Evolutionary conservation across 53 echinoderm and acorn worm species (phyloP).

Genomic region (Zoroaster sp.): DNA sequence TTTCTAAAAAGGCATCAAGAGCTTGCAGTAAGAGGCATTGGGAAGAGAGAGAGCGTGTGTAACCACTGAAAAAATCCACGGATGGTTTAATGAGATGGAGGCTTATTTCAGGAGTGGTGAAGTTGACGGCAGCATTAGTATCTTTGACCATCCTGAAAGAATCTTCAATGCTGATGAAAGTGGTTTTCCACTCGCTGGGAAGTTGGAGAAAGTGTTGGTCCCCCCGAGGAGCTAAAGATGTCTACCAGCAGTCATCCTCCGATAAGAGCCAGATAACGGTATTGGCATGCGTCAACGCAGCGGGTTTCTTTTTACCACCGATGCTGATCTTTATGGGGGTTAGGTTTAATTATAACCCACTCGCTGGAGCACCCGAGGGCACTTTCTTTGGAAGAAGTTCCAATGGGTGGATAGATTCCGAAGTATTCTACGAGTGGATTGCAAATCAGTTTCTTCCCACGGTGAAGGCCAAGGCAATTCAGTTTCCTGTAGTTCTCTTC

Average conservation of each 20-base stretch:
- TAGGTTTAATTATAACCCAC: slow-evolving; percentile 56
- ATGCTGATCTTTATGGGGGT: slow-evolving; percentile 57
- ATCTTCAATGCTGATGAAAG: slow-evolving; percentile 69
- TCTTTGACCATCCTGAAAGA: slow-evolving; percentile 32
- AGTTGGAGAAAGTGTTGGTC: slow-evolving; percentile 33
- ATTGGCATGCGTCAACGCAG: slow-evolving; percentile 23
- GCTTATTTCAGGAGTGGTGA: neutral
- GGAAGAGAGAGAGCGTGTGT: slow-evolving; percentile 57
- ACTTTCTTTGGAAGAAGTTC: slow-evolving; percentile 29
- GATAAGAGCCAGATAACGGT: slow-evolving; percentile 41
- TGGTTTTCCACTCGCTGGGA: slow-evolving; percentile 50
- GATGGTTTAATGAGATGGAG: slow-evolving; percentile 47
- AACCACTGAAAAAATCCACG: slow-evolving; percentile 41
- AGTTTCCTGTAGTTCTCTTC: slow-evolving; percentile 53
- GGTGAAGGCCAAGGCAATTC: neutral
- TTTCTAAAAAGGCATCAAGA: slow-evolving; percentile 43
- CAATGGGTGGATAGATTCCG: slow-evolving; percentile 63
- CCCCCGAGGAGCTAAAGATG: slow-evolving; percentile 4
- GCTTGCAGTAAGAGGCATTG: slow-evolving; percentile 24
- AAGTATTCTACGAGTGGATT: slow-evolving; percentile 58
- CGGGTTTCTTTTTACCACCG: slow-evolving; percentile 39
- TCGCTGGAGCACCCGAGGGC: slow-evolving; percentile 47
- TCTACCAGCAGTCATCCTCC: neutral
- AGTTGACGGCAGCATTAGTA: neutral
- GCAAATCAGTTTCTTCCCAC: slow-evolving; percentile 49